Base-by-base conservation (phyloP, 2,797 vertebrate genomes). In the Argentina silus region DNA sequence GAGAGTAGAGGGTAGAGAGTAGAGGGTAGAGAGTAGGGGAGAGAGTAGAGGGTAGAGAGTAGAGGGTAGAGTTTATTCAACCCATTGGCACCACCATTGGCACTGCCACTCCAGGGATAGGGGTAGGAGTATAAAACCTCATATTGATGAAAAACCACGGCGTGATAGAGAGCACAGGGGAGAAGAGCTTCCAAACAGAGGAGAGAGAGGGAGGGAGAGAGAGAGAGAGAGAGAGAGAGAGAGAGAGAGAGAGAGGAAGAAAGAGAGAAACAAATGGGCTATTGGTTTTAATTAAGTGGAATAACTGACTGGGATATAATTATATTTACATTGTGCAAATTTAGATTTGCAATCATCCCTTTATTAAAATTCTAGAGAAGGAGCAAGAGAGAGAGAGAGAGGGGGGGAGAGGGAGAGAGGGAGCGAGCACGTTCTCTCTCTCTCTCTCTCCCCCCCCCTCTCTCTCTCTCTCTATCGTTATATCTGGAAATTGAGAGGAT, bases 291-390 rank as follows among this genome's bases (percentile, higher is more conserved):
- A 86, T 88, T 70, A 86, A 81, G 78, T 73, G 69, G 50, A 69
- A 68, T 64, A 75, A 74, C 64, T 77, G 64, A 84, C 79, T 79
- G 67, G 59, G 50, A 74, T 72, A 79, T 81, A 79, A 82, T 80
- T 71, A 84, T 80, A 78, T 90, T 83, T 79, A 74, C 82, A 85
- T 83, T 82, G 80, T 81, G 65, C 43, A 79, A 53, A 83, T 82
- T 74, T 75, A 44, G 75, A 61, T 78, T 80, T 75, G 78, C 73
- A 78, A 84, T 85, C 78, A 79, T 15, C 57, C 70, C 85, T 86
- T 78, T 84, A 82, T 83, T 71, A 62, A 69, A 17, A 60, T 23
- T 53, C 12, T 36, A 36, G 27, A 23, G 14, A 7, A 8, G 14
- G n/a, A 12, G 67, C 69, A 68, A 75, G 62, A 70, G 36, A 70